phyloP scores from a whole-genome alignment of 2,888 invertebrate species.

The Philopedon plagiatum region DNA sequence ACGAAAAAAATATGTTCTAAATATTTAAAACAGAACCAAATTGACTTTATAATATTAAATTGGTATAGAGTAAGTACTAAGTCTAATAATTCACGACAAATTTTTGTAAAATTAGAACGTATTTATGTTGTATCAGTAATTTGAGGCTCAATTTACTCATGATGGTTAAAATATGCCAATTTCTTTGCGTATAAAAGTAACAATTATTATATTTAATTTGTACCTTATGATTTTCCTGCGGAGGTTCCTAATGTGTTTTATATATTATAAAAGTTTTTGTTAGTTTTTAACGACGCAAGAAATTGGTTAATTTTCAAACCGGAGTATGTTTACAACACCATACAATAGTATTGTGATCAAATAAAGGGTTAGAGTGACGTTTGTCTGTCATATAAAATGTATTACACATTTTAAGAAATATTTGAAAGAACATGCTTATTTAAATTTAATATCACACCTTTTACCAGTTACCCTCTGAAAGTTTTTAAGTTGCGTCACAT shows the following conservation, averaged over 20 bases:
- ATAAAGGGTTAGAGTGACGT: constrained; percentile 29
- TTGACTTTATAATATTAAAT: constrained; percentile 63
- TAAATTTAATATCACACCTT: too few species aligned
- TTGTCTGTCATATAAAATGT: not conserved
- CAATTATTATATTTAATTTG: too few species aligned
- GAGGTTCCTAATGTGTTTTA: too few species aligned
- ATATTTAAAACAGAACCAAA: constrained; percentile 67
- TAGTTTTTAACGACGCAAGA: not conserved
- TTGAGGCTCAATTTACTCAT: constrained; percentile 62
- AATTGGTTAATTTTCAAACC: constrained; percentile 19
- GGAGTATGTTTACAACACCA: constrained; percentile 41
- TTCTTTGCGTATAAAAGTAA: constrained; percentile 3
- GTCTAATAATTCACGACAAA: constrained; percentile 57
- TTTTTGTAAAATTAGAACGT: constrained; percentile 58
- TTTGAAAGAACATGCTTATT: too few species aligned
- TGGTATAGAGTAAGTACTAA: constrained; percentile 35
- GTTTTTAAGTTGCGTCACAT: too few species aligned
- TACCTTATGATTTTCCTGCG: not conserved
- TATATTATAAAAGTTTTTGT: too few species aligned
- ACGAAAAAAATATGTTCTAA: constrained; percentile 69
- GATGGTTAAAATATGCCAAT: constrained; percentile 13
- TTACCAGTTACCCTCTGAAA: too few species aligned
- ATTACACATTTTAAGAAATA: too few species aligned
- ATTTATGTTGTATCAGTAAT: constrained; percentile 62
- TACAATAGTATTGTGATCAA: constrained; percentile 49